Evolutionary conservation across 2,888 invertebrate genomes (phyloP).

Genomic region (Amphipyra berbera): DNA sequence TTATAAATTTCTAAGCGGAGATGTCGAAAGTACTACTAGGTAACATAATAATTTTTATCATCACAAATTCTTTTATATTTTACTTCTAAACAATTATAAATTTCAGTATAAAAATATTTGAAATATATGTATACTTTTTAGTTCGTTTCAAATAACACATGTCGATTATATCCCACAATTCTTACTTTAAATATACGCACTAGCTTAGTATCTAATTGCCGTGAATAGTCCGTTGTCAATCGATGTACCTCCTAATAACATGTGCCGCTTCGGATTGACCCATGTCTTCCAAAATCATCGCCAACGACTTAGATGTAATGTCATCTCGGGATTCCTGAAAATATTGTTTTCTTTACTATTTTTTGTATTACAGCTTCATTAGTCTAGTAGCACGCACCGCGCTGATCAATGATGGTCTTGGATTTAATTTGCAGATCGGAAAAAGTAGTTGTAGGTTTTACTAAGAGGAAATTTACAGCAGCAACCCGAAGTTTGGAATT

Average conservation of each 20-base stretch:
- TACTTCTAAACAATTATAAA: not conserved
- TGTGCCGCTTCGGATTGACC: conserved; percentile 73
- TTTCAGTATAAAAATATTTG: conserved; percentile 12
- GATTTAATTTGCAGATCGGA: no score
- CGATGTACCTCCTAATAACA: conserved; percentile 65
- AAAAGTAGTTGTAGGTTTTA: no score
- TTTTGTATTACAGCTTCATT: no score
- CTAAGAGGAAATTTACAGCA: no score
- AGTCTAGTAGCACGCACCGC: no score
- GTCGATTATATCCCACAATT: not conserved
- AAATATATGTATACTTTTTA: not conserved
- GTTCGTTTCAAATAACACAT: not conserved
- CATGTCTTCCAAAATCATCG: conserved; percentile 75
- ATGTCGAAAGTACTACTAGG: not conserved
- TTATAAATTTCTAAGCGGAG: no score
- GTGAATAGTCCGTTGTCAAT: conserved; percentile 46
- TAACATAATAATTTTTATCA: conserved; percentile 3
- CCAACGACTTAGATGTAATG: conserved; percentile 73
- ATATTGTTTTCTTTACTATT: not conserved
- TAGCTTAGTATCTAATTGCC: conserved; percentile 9
- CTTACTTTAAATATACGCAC: not conserved
- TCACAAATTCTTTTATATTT: conserved; percentile 2
- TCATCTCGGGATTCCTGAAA: conserved; percentile 74
- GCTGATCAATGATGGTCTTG: no score
- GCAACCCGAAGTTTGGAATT: no score